Evolutionary conservation across 2,113 vertebrate species (phyloP), one percentile per base, ranked within the genome.

Genomic region (Melanotaenia duboulayi): DNA sequence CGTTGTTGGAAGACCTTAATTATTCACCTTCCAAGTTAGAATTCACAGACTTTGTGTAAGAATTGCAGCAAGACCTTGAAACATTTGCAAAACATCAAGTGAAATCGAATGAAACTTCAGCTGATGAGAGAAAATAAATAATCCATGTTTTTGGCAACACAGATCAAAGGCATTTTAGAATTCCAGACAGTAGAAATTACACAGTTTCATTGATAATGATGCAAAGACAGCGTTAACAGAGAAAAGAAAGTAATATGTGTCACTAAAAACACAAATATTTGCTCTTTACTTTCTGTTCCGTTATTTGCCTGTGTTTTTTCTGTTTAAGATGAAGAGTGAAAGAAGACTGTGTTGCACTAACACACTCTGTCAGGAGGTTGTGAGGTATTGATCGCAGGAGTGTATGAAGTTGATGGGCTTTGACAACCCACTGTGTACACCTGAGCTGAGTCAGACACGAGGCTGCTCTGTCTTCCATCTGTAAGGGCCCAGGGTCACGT

Each of bases 331-430:
- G 32, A 6, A 25, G 46, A 60, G 64, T 35, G 46, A 75, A 19
- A 56, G 42, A 64, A 57, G 67, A 71, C 78, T 61, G 83, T 78
- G 76, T 64, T 87, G 80, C 67, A 40, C 85, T 87, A 85, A 88
- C 84, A n/a, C 78, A 64, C 74, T 59, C 62, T 86, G 82, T 92
- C 87, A 91, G 80, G 80, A 87, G 84, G 90, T 79, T 86, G 78
- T 76, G 74, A 82, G 78, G 65, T 94, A 94, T 95, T 85, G 94
- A 94, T 94, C 65, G 77, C 80, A 85, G 68, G 70, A 89, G 86
- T 88, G 89, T 82, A 73, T 93, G 92, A 93, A 22, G 74, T 69
- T 93, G 93, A 95, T 93, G 68, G 46, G 85, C 65, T 92, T 85
- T 93, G 93, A 94, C 93, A 92, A 90, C 67, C 65, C 24, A 64